Percentiles rank a stretch among this genome's conserved stretches.
These are phyloP conservation scores for Bagarius yarrelli DNA, from an alignment of 2,113 vertebrate species.

Conservation along the genomic window DNA sequence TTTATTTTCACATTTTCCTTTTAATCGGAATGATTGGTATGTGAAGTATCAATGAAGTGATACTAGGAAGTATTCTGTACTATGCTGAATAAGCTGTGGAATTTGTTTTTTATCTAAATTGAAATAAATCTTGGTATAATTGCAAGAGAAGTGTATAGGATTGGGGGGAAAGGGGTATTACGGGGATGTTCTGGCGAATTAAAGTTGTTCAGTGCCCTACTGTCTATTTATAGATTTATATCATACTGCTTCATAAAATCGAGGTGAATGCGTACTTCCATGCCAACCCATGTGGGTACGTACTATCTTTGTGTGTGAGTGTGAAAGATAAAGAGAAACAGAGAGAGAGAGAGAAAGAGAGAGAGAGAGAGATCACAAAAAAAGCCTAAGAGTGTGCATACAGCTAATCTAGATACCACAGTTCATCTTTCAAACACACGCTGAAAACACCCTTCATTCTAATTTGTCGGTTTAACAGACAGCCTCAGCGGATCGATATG, in stretches of 20 bases:
- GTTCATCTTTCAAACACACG: constrained; percentile 53
- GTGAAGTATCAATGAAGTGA: not conserved
- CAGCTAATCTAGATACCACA: constrained; percentile 46
- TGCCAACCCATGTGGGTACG: constrained; percentile 56
- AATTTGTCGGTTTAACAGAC: constrained; percentile 44
- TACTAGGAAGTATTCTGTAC: constrained; percentile 64
- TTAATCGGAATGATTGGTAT: constrained; percentile 64
- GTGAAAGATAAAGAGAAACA: no score
- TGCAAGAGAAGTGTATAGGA: constrained; percentile 72
- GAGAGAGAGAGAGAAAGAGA: no score
- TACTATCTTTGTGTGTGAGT: constrained; percentile 4
- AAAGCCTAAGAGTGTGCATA: not conserved
- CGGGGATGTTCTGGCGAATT: constrained; percentile 61
- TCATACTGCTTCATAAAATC: constrained; percentile 67
- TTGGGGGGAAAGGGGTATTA: constrained; percentile 26
- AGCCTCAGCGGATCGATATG: constrained; percentile 42
- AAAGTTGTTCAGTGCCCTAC: constrained; percentile 72
- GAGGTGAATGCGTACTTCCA: constrained; percentile 63
- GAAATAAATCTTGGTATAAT: constrained; percentile 78
- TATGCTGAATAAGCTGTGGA: constrained; percentile 65
- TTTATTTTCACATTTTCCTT: constrained; percentile 54
- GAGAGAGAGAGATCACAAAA: no score
- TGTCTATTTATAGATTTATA: constrained; percentile 76
- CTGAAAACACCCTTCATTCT: constrained; percentile 39
- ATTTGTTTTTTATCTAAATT: constrained; percentile 70